Base-by-base conservation (phyloP, 2,113 vertebrate species). In the Hemicordylus capensis region DNA sequence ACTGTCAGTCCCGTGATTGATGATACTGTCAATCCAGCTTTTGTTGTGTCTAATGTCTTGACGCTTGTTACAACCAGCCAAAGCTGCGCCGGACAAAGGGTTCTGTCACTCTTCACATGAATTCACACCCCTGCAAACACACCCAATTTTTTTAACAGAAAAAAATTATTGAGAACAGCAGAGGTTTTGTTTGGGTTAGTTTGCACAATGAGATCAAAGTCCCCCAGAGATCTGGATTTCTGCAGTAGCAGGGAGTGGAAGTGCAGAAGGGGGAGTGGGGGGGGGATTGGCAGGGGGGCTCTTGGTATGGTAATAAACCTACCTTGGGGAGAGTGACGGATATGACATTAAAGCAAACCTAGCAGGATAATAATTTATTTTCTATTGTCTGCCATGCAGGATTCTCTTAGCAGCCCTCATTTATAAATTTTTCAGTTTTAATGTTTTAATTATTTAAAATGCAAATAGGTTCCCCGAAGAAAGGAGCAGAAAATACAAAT, bases 21-120 rank as follows among this genome's bases (percentile, higher is more conserved):
- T 99, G 99, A 98, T 97, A 96, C 95, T 95, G 97, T 97, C 98
- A 97, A 97, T 98, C 96, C 96, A 93, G 97, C 98, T 98, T 98
- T 98, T 98, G 98, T 98, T 98, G 97, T 94, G 93, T 97, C 96
- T 97, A 97, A 97, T 98, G 98, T 99, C 98, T 97, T 95, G 96
- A 98, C 83, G 97, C 98, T 98, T 99, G 99, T 99, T 97, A 99
- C 98, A 98, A 98, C 97, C 97, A 97, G 97, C 95, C 96, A 97
- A 96, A 98, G 98, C 98, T 97, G 93, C 89, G 92, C 97, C 75
- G 96, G 97, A 98, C 98, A 98, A 97, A 97, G 96, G 94, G 91
- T 95, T 97, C 97, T 99, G 98, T 99, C 98, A 98, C 95, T 97
- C 96, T 95, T 90, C 96, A 91, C 96, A 95, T 91, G 93, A 96